Evolutionary conservation across 2,113 vertebrate species (phyloP), one percentile per base, ranked within the genome.

Genomic region (Talpa occidentalis): DNA sequence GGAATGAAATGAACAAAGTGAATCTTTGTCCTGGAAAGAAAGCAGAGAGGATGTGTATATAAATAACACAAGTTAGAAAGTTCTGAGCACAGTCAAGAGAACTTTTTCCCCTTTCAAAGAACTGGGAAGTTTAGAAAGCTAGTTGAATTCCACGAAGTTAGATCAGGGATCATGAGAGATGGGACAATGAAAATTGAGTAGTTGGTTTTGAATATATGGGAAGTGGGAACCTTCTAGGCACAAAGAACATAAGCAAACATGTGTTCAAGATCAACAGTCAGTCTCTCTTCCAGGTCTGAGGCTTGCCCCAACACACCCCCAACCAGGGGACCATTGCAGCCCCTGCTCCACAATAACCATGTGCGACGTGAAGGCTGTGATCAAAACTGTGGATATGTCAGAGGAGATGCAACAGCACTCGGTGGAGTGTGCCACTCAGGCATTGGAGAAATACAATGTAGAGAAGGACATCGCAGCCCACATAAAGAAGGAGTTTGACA

Each of bases 21-120:
- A 37, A 73, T 88, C n/a, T 93, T 89, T 90, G 70, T 84, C 83
- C 80, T 93, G 44, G 62, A 95, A 93, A 76, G 80, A 74, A 59
- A 60, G 54, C 49, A 76, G 16, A 76, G 8, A 82, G 19, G 22
- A 24, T 22, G 4, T 73, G 64, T 66, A 69, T 78, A 22, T 10
- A 89, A 49, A 78, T 47, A 86, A 62, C 22, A 77, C 67, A 86
- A 60, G 32, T 47, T 93, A 81, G 73, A 64, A 81, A 91, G 37
- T 44, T 91, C 62, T 79, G 12, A 67, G 72, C 64, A 67, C 66
- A 67, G 32, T n/a, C 30, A 67, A 67, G n/a, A 66, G 32, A n/a
- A 35, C 66, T 67, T 67, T n/a, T 32, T 2, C 30, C 66, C n/a
- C 5, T 78, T 62, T 22, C 17, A 21, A 67, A 66, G 16, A 14